Evolutionary conservation across 2,113 vertebrate species (phyloP), one percentile per base, ranked within the genome.

Genomic region (Scolopax mira): DNA sequence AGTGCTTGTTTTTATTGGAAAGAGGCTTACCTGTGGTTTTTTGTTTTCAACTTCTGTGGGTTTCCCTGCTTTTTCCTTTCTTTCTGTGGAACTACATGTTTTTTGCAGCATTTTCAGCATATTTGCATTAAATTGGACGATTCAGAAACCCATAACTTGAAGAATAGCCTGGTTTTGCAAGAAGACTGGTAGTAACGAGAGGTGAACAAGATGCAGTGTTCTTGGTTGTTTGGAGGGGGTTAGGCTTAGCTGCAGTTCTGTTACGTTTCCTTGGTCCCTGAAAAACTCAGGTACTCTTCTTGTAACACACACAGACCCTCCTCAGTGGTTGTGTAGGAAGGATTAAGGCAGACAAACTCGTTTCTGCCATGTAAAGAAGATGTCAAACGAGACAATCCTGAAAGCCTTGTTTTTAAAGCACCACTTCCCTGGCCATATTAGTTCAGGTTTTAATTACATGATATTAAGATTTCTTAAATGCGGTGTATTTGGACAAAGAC

Each of bases 301-400:
- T 60, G 2, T 33, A 80, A 46, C 12, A 60, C 51, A 61, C 13
- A 13, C 11, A 55, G 69, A 79, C n/a, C 10, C 69, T 92, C 72
- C 66, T 65, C 21, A 25, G 57, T 51, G 21, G 35, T 65, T 85
- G 33, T 31, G 51, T 27, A 81, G 80, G 57, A 92, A 65, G 44
- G 41, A 81, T 61, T 84, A 69, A 92, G 78, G 91, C 57, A 75
- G 91, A 89, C 85, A 93, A 57, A 94, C 92, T 64, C 0, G 74
- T 95, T 97, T 85, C 77, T 92, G 66, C 88, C 24, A 6, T 62
- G 41, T 87, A 58, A 87, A 88, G 69, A 35, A 82, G 72, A 22
- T 85, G 90, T 72, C 79, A 54, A 27, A 96, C 96, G 46, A 93
- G 96, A 89, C 88, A 73, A 64, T 94, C 92, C 80, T 96, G 94